phyloP scores from a whole-genome alignment of 2,888 invertebrate genomes.

The Phyto melanocephala region DNA sequence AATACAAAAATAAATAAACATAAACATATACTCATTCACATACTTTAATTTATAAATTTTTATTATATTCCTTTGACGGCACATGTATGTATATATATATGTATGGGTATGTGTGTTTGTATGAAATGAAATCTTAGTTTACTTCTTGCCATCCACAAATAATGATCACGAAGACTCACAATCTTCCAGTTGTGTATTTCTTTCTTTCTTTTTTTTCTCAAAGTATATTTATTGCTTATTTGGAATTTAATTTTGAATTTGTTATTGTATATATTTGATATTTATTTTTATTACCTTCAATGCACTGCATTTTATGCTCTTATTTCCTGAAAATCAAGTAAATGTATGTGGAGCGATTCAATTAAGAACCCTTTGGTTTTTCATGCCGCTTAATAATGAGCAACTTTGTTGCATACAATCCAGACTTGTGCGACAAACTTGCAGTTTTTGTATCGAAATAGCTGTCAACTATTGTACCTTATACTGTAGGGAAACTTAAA shows the following conservation, averaged over 20 bases:
- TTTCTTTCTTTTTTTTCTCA: neutral
- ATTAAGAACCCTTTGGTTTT: neutral
- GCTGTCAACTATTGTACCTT: too few relatives aligned
- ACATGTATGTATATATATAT: neutral
- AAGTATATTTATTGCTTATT: neutral
- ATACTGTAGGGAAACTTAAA: too few relatives aligned
- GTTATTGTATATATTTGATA: neutral
- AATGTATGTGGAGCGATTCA: neutral
- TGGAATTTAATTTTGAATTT: neutral
- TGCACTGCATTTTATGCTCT: neutral
- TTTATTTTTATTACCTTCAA: neutral
- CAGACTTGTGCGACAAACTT: neutral
- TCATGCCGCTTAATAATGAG: neutral
- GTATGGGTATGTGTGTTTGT: too few relatives aligned
- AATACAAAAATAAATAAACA: neutral
- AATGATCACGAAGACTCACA: neutral
- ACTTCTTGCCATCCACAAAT: neutral
- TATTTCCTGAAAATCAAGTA: neutral
- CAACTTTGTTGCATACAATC: conserved; percentile 42
- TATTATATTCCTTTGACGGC: neutral
- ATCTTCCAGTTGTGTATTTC: neutral
- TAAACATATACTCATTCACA: neutral
- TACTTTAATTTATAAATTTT: neutral
- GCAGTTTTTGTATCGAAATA: too few relatives aligned
- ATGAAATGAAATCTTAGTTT: neutral